Evolutionary conservation across 2,797 vertebrate genomes (phyloP).

Genomic region (Euphonia xanthogaster): DNA sequence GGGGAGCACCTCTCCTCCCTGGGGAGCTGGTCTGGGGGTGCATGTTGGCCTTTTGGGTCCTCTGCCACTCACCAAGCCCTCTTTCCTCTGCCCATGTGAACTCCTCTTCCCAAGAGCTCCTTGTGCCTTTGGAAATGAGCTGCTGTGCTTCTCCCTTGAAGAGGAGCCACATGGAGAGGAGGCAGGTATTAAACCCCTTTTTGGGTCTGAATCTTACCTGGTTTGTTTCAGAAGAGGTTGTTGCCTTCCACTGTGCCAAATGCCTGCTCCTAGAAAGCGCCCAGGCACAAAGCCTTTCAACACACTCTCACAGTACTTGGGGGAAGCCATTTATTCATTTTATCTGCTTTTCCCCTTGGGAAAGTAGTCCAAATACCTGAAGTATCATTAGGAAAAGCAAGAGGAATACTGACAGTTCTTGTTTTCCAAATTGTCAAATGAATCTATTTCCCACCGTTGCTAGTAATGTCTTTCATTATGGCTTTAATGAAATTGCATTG

Average conservation of each 20-base stretch:
- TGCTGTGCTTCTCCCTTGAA: background rate
- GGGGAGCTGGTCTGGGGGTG: background rate
- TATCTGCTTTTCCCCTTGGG: background rate
- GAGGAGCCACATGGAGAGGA: background rate
- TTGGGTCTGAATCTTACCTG: background rate
- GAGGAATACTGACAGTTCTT: background rate
- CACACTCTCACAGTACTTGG: background rate
- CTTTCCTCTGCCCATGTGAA: fast-evolving
- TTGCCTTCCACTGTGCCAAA: background rate
- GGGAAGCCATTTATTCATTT: background rate
- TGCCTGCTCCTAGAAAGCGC: background rate
- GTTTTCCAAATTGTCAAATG: background rate
- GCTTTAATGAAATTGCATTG: slow-evolving; percentile 33
- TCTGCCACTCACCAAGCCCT: background rate
- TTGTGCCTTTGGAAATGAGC: background rate
- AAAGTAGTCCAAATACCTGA: background rate
- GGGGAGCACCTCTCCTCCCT: background rate
- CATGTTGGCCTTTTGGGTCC: background rate
- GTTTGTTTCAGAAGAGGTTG: background rate
- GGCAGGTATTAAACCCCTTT: background rate
- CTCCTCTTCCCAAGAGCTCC: background rate
- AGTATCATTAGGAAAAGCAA: background rate
- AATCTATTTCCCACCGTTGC: background rate
- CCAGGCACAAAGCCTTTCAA: background rate
- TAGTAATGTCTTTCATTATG: slow-evolving; percentile 23